A percentile compares a stretch with the other conserved stretches of the same genome.
Conservation (phyloP, 2,113 vertebrate species). For the Lates calcarifer region DNA sequence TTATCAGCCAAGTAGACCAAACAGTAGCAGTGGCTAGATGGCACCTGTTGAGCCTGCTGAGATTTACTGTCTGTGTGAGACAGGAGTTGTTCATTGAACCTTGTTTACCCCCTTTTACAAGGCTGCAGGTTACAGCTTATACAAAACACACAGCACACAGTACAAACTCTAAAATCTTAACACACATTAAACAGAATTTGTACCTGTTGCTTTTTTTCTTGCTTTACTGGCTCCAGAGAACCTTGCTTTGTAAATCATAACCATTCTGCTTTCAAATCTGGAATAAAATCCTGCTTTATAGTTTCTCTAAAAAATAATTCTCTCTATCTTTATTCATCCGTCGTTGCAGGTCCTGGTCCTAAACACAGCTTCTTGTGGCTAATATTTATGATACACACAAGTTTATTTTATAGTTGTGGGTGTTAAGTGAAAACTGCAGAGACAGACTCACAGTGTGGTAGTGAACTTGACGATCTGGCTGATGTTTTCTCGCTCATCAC, state of each 20-base stretch:
- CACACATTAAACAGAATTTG: neutral
- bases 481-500: neutral
- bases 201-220: neutral
- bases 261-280: neutral
- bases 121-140: neutral
- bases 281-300: neutral
- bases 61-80: neutral
- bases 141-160: neutral
- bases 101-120: neutral
- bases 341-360: neutral
- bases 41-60: too few relatives aligned
- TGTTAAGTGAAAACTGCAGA: too few relatives aligned
- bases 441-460: neutral
- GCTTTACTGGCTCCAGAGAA: neutral
- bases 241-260: neutral
- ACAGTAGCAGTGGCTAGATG: neutral
- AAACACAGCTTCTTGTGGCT: neutral
- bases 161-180: neutral
- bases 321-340: neutral
- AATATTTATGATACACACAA: neutral
- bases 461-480: neutral
- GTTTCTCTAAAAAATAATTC: neutral
- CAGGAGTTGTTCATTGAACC: neutral
- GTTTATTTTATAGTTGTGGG: neutral
- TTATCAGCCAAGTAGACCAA: too few relatives aligned